Evolutionary conservation across 2,888 invertebrate species (phyloP).

Genomic region (Dasysyrphus albostriatus): DNA sequence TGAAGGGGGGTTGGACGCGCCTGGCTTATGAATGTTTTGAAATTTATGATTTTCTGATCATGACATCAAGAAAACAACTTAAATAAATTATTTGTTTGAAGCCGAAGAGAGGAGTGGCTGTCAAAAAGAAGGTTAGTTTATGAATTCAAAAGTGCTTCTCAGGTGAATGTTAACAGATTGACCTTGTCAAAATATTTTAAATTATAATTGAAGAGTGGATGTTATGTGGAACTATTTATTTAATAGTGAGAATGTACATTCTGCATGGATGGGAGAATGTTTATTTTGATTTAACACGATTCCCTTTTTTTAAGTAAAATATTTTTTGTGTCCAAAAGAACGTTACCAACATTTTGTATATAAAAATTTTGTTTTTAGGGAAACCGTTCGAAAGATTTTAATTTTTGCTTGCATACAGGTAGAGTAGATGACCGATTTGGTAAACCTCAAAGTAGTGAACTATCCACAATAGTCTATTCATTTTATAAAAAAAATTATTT

Average conservation of each 20-base stretch:
- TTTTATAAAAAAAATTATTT: too few relatives aligned
- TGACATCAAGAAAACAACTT: not conserved
- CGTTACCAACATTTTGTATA: too few relatives aligned
- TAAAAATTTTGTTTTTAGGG: too few relatives aligned
- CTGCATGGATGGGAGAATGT: not conserved
- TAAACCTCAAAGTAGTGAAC: too few relatives aligned
- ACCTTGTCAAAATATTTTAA: conserved; percentile 8
- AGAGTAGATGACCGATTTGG: too few relatives aligned
- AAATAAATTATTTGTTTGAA: not conserved
- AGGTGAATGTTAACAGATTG: not conserved
- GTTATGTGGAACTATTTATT: not conserved
- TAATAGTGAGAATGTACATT: not conserved
- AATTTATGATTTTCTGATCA: conserved; percentile 57
- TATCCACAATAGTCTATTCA: too few relatives aligned
- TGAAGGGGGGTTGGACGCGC: conserved; percentile 31
- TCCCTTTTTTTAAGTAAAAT: too few relatives aligned
- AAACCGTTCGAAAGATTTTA: too few relatives aligned
- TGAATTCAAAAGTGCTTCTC: not conserved
- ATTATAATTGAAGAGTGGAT: not conserved
- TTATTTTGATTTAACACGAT: too few relatives aligned
- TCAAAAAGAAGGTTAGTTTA: conserved; percentile 9
- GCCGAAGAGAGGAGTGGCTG: conserved; percentile 3
- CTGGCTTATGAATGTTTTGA: conserved; percentile 44
- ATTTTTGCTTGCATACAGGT: too few relatives aligned
- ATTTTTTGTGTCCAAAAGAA: too few relatives aligned